Evolutionary conservation across 1,140 invertebrate species (phyloP).

Genomic region (Eurosta solidaginis): DNA sequence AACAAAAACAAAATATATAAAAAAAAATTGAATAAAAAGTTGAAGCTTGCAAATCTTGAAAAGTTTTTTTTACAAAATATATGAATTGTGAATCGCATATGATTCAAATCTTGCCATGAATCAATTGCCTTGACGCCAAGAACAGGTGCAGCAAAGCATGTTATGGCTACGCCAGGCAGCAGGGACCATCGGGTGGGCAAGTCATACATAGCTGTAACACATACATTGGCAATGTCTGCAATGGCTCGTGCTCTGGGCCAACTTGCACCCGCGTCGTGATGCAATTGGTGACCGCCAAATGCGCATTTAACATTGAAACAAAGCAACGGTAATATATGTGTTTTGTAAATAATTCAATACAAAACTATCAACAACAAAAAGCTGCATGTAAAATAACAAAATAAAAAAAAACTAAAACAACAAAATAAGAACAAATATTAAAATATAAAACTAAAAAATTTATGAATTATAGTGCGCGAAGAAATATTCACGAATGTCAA

Average conservation of each 20-base stretch:
- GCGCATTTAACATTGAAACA: not conserved
- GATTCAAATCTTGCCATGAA: too few relatives aligned
- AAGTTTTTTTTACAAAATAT: too few relatives aligned
- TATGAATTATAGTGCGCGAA: not conserved
- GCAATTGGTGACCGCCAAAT: not conserved
- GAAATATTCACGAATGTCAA: not conserved
- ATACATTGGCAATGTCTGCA: not conserved
- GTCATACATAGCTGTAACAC: not conserved
- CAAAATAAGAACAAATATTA: too few relatives aligned
- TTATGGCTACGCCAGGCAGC: not conserved
- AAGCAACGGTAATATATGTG: not conserved
- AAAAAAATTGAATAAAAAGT: not conserved
- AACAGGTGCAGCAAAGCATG: not conserved
- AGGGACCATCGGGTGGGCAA: not conserved
- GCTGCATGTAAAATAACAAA: too few relatives aligned
- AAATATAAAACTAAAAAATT: not conserved
- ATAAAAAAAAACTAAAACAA: too few relatives aligned
- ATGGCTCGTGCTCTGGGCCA: not conserved
- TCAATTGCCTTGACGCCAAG: not conserved
- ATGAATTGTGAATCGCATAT: too few relatives aligned
- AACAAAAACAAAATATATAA: not conserved
- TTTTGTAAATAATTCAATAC: conserved; percentile 4
- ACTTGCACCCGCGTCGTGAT: not conserved
- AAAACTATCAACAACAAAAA: too few relatives aligned
- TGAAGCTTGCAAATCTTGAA: not conserved